Evolutionary conservation across 2,888 invertebrate species (phyloP).

Genomic region (Melitaea athalia): DNA sequence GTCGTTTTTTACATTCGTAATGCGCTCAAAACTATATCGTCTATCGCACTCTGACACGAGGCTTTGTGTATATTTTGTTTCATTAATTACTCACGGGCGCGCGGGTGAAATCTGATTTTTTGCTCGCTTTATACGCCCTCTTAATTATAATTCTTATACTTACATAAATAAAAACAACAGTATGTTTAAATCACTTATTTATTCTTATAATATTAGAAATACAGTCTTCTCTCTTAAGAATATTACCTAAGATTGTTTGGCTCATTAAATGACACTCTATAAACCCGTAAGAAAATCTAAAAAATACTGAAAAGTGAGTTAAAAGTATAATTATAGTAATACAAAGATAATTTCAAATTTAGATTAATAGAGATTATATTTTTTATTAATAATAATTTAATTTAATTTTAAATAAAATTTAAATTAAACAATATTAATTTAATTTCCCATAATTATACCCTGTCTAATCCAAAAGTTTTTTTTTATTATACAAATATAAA

Average conservation of each 20-base stretch:
- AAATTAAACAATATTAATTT: not conserved
- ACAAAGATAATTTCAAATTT: not conserved
- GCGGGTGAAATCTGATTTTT: too few species aligned
- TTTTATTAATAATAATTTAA: not conserved
- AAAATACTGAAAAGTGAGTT: not conserved
- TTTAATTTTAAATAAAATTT: not conserved
- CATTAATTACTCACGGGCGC: too few species aligned
- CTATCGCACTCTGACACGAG: too few species aligned
- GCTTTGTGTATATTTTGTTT: too few species aligned
- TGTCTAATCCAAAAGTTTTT: slow-evolving; percentile 38
- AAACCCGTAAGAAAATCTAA: slow-evolving; percentile 52
- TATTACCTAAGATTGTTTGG: slow-evolving; percentile 45
- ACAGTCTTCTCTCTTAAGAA: slow-evolving; percentile 41
- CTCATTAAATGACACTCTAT: slow-evolving; percentile 50
- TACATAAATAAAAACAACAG: not conserved
- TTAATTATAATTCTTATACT: too few species aligned
- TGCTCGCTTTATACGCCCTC: too few species aligned
- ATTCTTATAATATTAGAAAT: slow-evolving; percentile 46
- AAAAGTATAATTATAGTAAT: not conserved
- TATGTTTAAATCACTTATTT: slow-evolving; percentile 40
- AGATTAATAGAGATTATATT: too few species aligned
- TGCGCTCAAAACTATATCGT: too few species aligned
- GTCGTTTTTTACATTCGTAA: too few species aligned
- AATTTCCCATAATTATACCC: slow-evolving; percentile 37
- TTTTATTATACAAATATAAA: slow-evolving; percentile 18